A percentile compares a stretch with the other conserved stretches of the same genome.
Conservation (phyloP, 2,113 vertebrate species). For the Fulmarus glacialis region DNA sequence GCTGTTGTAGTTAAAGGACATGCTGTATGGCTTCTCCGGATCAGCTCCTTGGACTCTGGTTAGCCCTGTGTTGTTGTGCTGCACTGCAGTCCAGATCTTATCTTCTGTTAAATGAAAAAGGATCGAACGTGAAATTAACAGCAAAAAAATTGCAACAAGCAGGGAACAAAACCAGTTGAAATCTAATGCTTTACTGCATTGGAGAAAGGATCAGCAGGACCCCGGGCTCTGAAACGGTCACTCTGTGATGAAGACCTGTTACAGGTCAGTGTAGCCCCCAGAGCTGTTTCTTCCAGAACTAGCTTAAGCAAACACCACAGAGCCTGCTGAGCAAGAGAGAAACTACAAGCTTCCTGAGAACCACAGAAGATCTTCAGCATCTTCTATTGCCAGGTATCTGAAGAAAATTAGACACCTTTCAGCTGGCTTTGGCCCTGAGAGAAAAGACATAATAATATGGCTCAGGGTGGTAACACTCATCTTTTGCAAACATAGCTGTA, state of each 20-base stretch:
- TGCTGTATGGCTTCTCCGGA: conserved; percentile 76
- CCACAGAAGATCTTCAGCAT: background rate
- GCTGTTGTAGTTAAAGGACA: conserved; percentile 85
- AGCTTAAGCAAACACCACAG: background rate
- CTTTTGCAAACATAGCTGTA: background rate
- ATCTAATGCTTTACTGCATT: background rate
- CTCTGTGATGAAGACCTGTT: background rate
- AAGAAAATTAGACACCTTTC: background rate
- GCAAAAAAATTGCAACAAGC: background rate
- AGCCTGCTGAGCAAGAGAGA: background rate
- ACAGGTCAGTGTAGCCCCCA: background rate
- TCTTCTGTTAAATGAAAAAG: conserved; percentile 79
- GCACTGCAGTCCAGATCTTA: conserved; percentile 89
- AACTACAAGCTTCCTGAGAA: background rate
- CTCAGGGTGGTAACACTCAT: background rate
- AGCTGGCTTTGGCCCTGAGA: background rate
- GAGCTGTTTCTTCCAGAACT: background rate
- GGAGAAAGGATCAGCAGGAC: background rate
- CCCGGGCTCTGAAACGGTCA: accelerated
- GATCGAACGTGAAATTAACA: background rate
- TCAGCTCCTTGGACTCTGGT: conserved; percentile 79
- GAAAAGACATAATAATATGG: background rate
- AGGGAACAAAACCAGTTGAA: background rate
- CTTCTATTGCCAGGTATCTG: background rate
- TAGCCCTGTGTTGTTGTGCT: conserved; percentile 86